Evolutionary conservation across 1,140 invertebrate genomes (phyloP).

Genomic region (Probaryconus sp.): DNA sequence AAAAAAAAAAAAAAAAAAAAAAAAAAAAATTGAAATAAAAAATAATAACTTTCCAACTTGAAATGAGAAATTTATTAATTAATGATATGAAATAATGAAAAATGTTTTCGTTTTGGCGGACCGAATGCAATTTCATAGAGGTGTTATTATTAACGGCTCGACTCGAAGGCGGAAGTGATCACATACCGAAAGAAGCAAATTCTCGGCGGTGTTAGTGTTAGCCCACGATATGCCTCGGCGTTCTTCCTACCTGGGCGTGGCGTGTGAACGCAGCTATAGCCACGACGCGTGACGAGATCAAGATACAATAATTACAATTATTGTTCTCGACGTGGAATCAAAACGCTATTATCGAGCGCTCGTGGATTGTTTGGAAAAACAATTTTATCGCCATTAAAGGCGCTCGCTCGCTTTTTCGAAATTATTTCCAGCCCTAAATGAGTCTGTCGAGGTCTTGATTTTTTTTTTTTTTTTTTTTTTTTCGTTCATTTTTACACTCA

Average conservation of each 20-base stretch:
- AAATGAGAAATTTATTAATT: too few relatives aligned
- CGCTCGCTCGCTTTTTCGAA: constrained; percentile 11
- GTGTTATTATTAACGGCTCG: constrained; percentile 49
- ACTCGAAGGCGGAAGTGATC: constrained; percentile 58
- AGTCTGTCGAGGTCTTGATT: background rate
- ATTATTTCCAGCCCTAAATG: constrained; percentile 11
- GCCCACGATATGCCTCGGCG: constrained; percentile 54
- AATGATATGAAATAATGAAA: too few relatives aligned
- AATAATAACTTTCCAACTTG: too few relatives aligned
- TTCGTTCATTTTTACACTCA: constrained; percentile 14
- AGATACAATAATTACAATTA: constrained; percentile 64
- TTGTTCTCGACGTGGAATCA: constrained; percentile 52
- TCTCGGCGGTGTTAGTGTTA: constrained; percentile 41
- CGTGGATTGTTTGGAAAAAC: constrained; percentile 40
- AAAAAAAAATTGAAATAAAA: too few relatives aligned
- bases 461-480: too few relatives aligned
- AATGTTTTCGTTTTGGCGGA: background rate
- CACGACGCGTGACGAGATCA: constrained; percentile 61
- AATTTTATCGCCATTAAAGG: constrained; percentile 41
- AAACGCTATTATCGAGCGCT: constrained; percentile 45
- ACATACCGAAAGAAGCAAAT: constrained; percentile 57
- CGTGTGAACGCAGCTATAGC: constrained; percentile 61
- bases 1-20: too few relatives aligned
- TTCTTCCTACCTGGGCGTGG: constrained; percentile 61
- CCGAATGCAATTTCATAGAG: constrained; percentile 8